Evolutionary conservation across 2,113 vertebrate species (phyloP).

Genomic region (Beaufortia kweichowensis): DNA sequence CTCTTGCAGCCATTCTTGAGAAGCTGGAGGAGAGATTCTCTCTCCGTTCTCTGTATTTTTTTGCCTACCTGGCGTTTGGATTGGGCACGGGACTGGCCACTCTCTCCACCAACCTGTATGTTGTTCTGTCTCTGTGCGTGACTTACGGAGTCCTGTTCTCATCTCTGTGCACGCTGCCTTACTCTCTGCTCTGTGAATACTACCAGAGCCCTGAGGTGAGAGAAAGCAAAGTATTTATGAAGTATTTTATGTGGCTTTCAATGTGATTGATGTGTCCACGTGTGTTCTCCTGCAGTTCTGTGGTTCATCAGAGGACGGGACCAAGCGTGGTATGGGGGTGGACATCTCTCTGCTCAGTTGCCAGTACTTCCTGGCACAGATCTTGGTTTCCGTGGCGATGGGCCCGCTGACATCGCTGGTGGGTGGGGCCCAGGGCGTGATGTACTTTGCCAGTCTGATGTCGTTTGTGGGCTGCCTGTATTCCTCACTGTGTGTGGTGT

Average conservation of each 20-base stretch:
- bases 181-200: conserved; percentile 97
- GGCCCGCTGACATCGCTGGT: conserved; percentile 91
- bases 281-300: conserved; percentile 77
- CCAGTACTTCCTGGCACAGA: conserved; percentile 97
- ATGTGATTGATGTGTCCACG: conserved; percentile 17
- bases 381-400: conserved; percentile 91
- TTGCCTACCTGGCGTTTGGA: conserved; percentile 92
- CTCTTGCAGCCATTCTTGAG: conserved; percentile 83
- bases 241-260: neutral
- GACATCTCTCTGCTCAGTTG: conserved; percentile 97
- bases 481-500: conserved; percentile 91
- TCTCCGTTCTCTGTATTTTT: conserved; percentile 90
- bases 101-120: conserved; percentile 88
- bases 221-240: neutral
- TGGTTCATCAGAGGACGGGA: conserved; percentile 83
- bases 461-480: conserved; percentile 93
- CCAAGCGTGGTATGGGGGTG: conserved; percentile 88
- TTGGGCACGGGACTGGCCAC: conserved; percentile 93
- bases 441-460: conserved; percentile 95
- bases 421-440: conserved; percentile 92
- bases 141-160: conserved; percentile 95
- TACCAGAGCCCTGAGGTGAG: conserved; percentile 94
- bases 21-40: conserved; percentile 93
- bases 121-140: conserved; percentile 89
- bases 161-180: conserved; percentile 95